phyloP scores from a whole-genome alignment of 2,888 invertebrate genomes.

The Drosophila aldrichi region DNA sequence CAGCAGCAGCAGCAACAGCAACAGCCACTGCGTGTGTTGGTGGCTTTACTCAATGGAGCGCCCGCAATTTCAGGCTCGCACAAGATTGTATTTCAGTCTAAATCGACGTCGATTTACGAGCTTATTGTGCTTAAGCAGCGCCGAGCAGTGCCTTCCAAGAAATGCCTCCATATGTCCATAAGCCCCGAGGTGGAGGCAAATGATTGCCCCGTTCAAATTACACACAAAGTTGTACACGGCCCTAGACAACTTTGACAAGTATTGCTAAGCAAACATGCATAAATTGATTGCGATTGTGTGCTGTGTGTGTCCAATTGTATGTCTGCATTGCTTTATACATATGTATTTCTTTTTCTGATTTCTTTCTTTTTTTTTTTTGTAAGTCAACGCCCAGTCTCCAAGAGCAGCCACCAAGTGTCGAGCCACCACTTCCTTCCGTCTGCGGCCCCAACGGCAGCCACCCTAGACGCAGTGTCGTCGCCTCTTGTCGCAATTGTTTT shows the following conservation, averaged over 20 bases:
- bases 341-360: constrained; percentile 6
- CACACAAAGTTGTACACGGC: constrained; percentile 68
- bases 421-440: constrained; percentile 71
- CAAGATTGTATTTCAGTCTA: constrained; percentile 72
- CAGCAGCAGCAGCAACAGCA: neutral
- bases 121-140: constrained; percentile 54
- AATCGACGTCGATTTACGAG: constrained; percentile 78
- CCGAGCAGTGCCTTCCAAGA: constrained; percentile 58
- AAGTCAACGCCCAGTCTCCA: constrained; percentile 51
- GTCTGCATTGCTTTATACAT: constrained; percentile 8
- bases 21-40: constrained; percentile 57
- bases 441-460: constrained; percentile 36
- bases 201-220: constrained; percentile 73
- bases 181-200: constrained; percentile 29
- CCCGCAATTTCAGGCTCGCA: constrained; percentile 53
- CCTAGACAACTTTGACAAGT: constrained; percentile 81
- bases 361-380: constrained; percentile 18
- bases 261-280: constrained; percentile 80
- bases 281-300: constrained; percentile 59
- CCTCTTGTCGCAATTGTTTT: constrained; percentile 59
- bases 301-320: neutral
- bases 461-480: constrained; percentile 78
- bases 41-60: constrained; percentile 73
- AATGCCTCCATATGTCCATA: constrained; percentile 34
- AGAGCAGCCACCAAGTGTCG: constrained; percentile 23